Evolutionary conservation across 2,888 invertebrate genomes (phyloP).

Genomic region (Spodoptera exigua): DNA sequence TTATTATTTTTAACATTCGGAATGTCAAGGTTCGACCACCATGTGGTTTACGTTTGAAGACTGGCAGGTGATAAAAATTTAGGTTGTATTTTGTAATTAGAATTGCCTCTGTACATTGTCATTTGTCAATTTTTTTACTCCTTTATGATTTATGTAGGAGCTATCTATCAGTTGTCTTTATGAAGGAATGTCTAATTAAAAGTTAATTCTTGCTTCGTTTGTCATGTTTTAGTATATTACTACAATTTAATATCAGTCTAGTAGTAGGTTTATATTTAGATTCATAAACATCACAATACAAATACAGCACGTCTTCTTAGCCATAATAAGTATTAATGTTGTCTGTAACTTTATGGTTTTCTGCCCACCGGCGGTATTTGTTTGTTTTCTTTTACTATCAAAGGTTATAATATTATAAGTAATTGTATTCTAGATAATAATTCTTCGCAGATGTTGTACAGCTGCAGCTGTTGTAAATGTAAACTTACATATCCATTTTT

Average conservation of each 20-base stretch:
- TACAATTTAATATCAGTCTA: background rate
- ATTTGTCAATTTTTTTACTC: constrained; percentile 14
- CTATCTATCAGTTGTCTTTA: constrained; percentile 4
- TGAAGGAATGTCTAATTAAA: background rate
- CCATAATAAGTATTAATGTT: constrained; percentile 19
- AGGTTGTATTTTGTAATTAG: constrained; percentile 53
- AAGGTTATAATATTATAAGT: constrained; percentile 20
- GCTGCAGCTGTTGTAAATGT: constrained; percentile 56
- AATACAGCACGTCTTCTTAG: background rate
- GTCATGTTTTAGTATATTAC: background rate
- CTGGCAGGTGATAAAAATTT: constrained; percentile 78
- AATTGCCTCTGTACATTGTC: constrained; percentile 24
- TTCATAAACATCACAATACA: constrained; percentile 9
- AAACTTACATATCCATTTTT: constrained; percentile 40
- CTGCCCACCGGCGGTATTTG: constrained; percentile 22
- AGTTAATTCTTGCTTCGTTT: background rate
- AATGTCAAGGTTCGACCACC: constrained; percentile 87
- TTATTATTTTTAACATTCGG: constrained; percentile 87
- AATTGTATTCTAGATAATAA: constrained; percentile 45
- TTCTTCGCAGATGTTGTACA: constrained; percentile 62
- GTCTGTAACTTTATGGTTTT: constrained; percentile 11
- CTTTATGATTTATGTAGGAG: constrained; percentile 8
- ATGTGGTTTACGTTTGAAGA: constrained; percentile 81
- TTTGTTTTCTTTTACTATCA: constrained; percentile 41
- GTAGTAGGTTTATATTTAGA: too few relatives aligned